A percentile compares a stretch with the other conserved stretches of the same genome.
These are phyloP conservation scores for Eremobia ochroleuca DNA, from an alignment of 2,888 invertebrate species.

Conservation along the genomic window DNA sequence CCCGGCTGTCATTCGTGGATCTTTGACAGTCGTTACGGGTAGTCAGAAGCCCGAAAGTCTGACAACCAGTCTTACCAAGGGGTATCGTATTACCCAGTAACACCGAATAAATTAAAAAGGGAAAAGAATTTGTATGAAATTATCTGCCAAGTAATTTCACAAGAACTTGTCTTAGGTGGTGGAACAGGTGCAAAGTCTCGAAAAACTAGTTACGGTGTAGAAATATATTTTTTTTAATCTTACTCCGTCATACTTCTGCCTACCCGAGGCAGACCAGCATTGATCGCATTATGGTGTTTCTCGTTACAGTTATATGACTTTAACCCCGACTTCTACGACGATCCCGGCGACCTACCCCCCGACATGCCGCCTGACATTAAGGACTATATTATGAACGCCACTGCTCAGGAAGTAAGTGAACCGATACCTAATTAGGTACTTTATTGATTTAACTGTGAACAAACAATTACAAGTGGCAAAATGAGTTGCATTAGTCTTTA, in stretches of 20 bases:
- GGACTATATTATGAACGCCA: constrained; percentile 78
- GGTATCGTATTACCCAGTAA: too few relatives aligned
- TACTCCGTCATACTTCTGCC: background rate
- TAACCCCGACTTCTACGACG: constrained; percentile 95
- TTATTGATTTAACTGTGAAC: background rate
- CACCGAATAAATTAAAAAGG: background rate
- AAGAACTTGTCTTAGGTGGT: background rate
- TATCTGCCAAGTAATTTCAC: background rate
- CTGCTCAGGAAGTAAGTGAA: constrained; percentile 74
- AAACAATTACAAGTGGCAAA: background rate
- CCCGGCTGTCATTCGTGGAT: too few relatives aligned
- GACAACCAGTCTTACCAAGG: too few relatives aligned
- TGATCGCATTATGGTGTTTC: background rate
- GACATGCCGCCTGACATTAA: constrained; percentile 92
- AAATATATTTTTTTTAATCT: too few relatives aligned
- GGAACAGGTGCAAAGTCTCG: too few relatives aligned
- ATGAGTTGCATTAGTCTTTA: background rate
- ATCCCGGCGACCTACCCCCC: constrained; percentile 92
- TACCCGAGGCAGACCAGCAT: background rate
- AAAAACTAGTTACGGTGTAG: background rate
- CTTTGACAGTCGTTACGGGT: too few relatives aligned
- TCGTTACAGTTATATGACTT: constrained; percentile 95
- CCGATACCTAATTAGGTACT: background rate
- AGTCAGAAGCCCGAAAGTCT: too few relatives aligned
- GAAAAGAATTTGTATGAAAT: background rate